Conservation (phyloP, 2,888 invertebrate species). For the Octonoba sinensis region DNA sequence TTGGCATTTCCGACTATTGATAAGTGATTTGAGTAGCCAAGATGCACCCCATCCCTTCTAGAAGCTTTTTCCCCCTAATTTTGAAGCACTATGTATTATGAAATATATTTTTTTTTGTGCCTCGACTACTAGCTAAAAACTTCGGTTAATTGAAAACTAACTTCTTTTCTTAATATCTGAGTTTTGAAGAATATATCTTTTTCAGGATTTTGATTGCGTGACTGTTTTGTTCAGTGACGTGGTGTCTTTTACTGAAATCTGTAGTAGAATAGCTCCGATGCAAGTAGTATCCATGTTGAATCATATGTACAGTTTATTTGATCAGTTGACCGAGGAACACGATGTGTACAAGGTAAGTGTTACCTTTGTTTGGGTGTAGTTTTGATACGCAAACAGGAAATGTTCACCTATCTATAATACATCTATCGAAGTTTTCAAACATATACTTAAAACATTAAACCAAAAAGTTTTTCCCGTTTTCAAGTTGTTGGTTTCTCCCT, state of each 20-base stretch:
- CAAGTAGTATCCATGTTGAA: conserved; percentile 98
- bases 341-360: conserved; percentile 88
- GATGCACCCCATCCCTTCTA: too few species aligned
- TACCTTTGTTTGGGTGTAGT: too few species aligned
- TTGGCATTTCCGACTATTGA: too few species aligned
- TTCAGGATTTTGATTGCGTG: conserved; percentile 94
- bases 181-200: neutral
- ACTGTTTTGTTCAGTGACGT: conserved; percentile 98
- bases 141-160: too few species aligned
- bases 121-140: too few species aligned
- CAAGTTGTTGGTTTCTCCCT: too few species aligned
- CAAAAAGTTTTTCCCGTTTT: too few species aligned
- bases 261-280: conserved; percentile 95
- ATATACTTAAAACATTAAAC: neutral
- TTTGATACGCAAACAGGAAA: neutral
- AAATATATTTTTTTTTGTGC: too few species aligned
- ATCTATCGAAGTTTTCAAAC: neutral
- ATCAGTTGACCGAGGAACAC: conserved; percentile 91
- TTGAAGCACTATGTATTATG: too few species aligned
- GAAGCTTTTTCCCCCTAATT: too few species aligned
- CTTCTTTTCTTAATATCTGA: too few species aligned
- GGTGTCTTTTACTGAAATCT: conserved; percentile 97
- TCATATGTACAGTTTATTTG: conserved; percentile 97
- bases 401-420: neutral
- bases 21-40: too few species aligned